Conservation (phyloP, 2,888 invertebrate species). For the Sminthurides aquaticus region DNA sequence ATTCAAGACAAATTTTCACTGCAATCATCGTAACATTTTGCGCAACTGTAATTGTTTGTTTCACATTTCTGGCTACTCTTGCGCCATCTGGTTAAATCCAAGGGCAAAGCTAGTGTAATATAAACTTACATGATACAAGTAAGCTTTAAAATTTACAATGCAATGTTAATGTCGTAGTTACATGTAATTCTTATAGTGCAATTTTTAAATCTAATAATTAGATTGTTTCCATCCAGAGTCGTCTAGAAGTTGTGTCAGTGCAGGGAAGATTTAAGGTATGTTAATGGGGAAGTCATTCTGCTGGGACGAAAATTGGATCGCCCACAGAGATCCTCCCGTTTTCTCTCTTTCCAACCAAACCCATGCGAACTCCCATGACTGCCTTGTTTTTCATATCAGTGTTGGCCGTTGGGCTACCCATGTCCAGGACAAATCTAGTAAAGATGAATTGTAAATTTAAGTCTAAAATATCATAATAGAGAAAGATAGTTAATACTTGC, state of each 20-base stretch:
- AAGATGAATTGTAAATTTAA: too few relatives aligned
- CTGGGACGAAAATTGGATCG: neutral
- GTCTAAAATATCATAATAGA: neutral
- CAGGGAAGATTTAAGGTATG: neutral
- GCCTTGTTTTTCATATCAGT: neutral
- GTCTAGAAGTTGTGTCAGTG: neutral
- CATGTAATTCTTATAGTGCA: too few relatives aligned
- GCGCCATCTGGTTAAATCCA: too few relatives aligned
- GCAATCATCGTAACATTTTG: too few relatives aligned
- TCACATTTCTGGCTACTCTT: too few relatives aligned
- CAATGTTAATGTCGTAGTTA: neutral
- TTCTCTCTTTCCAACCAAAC: neutral
- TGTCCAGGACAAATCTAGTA: neutral
- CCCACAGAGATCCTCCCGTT: neutral
- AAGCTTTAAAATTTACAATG: too few relatives aligned
- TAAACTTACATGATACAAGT: too few relatives aligned
- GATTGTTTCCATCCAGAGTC: neutral
- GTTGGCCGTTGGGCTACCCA: neutral
- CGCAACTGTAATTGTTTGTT: too few relatives aligned
- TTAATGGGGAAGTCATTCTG: neutral
- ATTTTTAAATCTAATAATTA: too few relatives aligned
- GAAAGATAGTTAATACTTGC: neutral
- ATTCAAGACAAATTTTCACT: neutral
- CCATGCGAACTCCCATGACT: neutral
- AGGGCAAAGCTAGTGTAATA: too few relatives aligned